Evolutionary conservation across 2,888 invertebrate species (phyloP), one percentile per base, ranked within the genome.

Genomic region (Cantharis rufa): DNA sequence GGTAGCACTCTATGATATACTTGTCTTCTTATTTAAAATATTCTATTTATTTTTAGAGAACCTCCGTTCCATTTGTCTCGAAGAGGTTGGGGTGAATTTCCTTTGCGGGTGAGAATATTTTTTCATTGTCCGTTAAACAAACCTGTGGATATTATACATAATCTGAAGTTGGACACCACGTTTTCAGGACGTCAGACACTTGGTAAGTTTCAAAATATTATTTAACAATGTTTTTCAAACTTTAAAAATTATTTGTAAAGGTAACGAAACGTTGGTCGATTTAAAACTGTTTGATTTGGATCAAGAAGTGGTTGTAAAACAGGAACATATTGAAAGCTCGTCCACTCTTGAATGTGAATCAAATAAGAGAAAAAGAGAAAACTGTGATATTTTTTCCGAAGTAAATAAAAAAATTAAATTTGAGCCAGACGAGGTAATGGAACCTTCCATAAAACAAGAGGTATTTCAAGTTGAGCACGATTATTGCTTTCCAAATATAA

Each of bases 51-150:
- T 87, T 88, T 27, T 87, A 94, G 94, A 75, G 90, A 92, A 48
- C 91, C 94, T 0, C 97, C 97, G 0, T 97, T 94, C 90, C 95
- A 96, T 88, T 87, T 97, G 75, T 92, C 94, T 0, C 90, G 96
- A 61, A 91, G 95, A 76, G 97, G 97, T 15, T 97, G 97, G 97
- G 97, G 97, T 11, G 97, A 97, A 89, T 97, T 97, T 89, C 95
- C 95, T 0, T 90, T 96, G 5, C 89, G 94, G 71, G 91, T 96
- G 2, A 94, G 95, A 86, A 89, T 97, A 1, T 94, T 94, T 87
- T 97, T 97, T 86, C 89, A 91, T 62, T 92, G 94, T 74, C 86
- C 90, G 9, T 87, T 93, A 15, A 95, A 97, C 86, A 93, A 95
- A 78, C 94, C 96, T 0, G 92, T 95, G 27, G 92, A 94, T 81